A percentile compares a stretch with the other conserved stretches of the same genome.
Evolutionary conservation across 2,888 invertebrate species (phyloP).

Genomic region (Tetropium fuscum): DNA sequence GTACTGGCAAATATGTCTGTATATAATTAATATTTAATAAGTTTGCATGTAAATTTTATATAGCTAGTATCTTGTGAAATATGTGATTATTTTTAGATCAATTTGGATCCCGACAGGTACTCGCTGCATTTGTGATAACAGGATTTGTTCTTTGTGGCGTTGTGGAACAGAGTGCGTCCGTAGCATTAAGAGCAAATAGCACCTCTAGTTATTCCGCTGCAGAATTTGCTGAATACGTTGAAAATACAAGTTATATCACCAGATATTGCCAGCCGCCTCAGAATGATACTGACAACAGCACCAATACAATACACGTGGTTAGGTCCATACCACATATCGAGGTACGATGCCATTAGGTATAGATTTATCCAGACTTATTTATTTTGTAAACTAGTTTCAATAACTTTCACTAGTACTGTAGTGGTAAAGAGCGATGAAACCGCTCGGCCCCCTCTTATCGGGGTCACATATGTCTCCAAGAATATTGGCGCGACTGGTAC

Average conservation of each 20-base stretch:
- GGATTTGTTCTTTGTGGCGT: constrained; percentile 71
- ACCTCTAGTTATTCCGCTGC: constrained; percentile 63
- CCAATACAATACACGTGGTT: constrained; percentile 58
- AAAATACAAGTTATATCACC: constrained; percentile 66
- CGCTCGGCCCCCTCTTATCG: no score
- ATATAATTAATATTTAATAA: no score
- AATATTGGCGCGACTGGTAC: no score
- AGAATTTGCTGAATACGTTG: constrained; percentile 67
- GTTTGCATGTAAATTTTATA: no score
- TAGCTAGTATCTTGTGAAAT: no score
- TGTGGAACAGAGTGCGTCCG: constrained; percentile 70
- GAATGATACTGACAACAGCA: constrained; percentile 43
- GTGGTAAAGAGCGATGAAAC: no score
- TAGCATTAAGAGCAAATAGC: constrained; percentile 68
- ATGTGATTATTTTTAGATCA: constrained; percentile 55
- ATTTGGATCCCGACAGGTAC: constrained; percentile 67
- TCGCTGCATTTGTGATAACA: constrained; percentile 68
- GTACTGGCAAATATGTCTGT: no score
- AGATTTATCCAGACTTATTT: background rate
- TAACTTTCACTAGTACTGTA: no score
- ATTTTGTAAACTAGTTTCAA: no score
- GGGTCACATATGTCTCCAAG: no score
- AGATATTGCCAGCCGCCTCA: constrained; percentile 63
- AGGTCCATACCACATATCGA: constrained; percentile 65
- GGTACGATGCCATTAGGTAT: constrained; percentile 53